phyloP scores from a whole-genome alignment of 2,888 invertebrate genomes.

The Peribatodes rhomboidaria region DNA sequence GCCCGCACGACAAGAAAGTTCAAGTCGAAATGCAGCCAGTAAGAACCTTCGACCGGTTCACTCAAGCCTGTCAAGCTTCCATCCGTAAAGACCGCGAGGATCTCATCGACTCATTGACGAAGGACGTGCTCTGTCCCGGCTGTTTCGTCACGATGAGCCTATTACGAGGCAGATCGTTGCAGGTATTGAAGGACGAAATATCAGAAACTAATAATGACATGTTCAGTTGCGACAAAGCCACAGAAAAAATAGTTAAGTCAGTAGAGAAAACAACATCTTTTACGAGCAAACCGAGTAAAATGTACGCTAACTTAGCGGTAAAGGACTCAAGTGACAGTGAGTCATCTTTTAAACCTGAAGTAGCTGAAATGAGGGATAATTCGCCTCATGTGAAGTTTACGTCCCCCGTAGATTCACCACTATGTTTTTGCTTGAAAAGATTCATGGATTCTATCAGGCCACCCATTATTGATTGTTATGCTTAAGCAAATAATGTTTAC shows the following conservation, averaged over 20 bases:
- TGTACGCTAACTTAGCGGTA: slow-evolving; percentile 45
- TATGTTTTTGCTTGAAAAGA: slow-evolving; percentile 63
- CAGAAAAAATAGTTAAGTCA: slow-evolving; percentile 45
- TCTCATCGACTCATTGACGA: slow-evolving; percentile 36
- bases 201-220: slow-evolving; percentile 56
- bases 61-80: slow-evolving; percentile 38
- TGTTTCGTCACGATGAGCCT: slow-evolving; percentile 62
- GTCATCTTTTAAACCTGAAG: slow-evolving; percentile 8
- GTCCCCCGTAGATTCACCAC: slow-evolving; percentile 7
- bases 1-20: slow-evolving; percentile 48
- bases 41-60: slow-evolving; percentile 41
- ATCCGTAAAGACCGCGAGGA: slow-evolving; percentile 31
- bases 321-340: slow-evolving; percentile 46
- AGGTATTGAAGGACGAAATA: slow-evolving; percentile 68
- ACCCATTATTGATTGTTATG: slow-evolving; percentile 43
- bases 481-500: background rate
- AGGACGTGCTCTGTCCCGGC: slow-evolving; percentile 59
- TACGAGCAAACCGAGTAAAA: slow-evolving; percentile 42
- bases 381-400: slow-evolving; percentile 54
- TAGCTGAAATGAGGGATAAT: slow-evolving; percentile 35
- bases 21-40: slow-evolving; percentile 47
- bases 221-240: slow-evolving; percentile 59
- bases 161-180: slow-evolving; percentile 52
- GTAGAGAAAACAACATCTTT: slow-evolving; percentile 58
- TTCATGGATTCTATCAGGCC: slow-evolving; percentile 71